Evolutionary conservation across 2,888 invertebrate genomes (phyloP), one percentile per base, ranked within the genome.

Genomic region (Drosophila nr. perissopoda): DNA sequence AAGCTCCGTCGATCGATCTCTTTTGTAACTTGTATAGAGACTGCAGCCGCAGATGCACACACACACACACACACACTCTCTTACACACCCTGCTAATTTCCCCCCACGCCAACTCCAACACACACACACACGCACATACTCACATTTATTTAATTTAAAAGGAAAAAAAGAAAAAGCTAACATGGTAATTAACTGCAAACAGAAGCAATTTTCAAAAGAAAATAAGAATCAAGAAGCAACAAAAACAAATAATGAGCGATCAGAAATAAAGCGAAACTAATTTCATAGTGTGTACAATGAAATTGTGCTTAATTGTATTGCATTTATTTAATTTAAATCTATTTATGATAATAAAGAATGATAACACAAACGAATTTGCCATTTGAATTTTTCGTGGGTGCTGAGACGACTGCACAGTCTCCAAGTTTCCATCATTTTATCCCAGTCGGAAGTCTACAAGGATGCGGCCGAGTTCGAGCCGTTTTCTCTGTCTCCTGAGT

Each of bases 1-100:
- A 58, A 56, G 76, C 62, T 76, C 77, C 31, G 62, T 62, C 72
- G 61, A 74, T 84, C 54, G 60, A 64, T 72, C 89, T 74, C 69
- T 91, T 91, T 90, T 83, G 90, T 87, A 92, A 91, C 91, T 92
- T 92, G 75, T 85, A 89, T 92, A 92, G 92, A 91, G 91, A 91
- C 92, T 92, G 90, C 78, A 82, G 84, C 82, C 75, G 77, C 73
- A 73, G 64, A 82, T 60, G 76, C 80, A 78, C 74, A 70, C 56
- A 73, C 61, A 60, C 60, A 66, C 68, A 67, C 60, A 72, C 57
- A 38, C 69, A 67, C 65, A 62, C 31, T 25, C 48, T 62, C 48
- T 49, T 63, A 42, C 65, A 31, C 61, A 70, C 68, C 64, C 65
- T 69, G 73, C 71, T 76, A 57, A 64, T 70, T 70, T 73, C 59